phyloP scores from a whole-genome alignment of 2,797 vertebrate genomes.

The Cephalopachus bancanus region DNA sequence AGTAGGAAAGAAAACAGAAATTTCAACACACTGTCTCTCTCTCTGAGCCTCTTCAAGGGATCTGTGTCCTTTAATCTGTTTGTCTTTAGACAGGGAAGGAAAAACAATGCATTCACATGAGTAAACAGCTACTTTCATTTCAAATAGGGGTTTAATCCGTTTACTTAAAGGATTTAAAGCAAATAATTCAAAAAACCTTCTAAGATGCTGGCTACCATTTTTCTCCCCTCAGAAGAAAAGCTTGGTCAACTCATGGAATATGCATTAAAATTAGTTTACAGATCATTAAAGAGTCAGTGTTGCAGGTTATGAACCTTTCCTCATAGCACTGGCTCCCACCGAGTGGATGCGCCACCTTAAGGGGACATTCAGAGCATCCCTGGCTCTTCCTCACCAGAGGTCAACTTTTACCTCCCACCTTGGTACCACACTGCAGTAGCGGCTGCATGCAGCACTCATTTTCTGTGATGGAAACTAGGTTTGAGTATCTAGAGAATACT shows the following conservation, averaged over 20 bases:
- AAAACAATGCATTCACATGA: constrained; percentile 82
- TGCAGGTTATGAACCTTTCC: background rate
- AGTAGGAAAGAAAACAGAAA: background rate
- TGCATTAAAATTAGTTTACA: constrained; percentile 18
- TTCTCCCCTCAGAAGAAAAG: constrained; percentile 63
- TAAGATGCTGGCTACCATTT: constrained; percentile 71
- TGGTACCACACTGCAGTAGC: background rate
- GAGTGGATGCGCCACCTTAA: background rate
- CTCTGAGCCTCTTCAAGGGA: constrained; percentile 34
- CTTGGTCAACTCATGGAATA: background rate
- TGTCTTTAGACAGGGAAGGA: constrained; percentile 65
- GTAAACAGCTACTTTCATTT: constrained; percentile 86
- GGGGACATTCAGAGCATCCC: background rate
- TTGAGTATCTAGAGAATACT: background rate
- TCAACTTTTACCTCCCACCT: background rate
- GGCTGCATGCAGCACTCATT: background rate
- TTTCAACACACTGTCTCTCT: constrained; percentile 21
- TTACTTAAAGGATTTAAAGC: constrained; percentile 86
- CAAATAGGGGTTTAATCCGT: constrained; percentile 85
- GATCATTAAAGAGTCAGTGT: background rate
- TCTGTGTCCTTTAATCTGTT: constrained; percentile 85
- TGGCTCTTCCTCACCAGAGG: background rate
- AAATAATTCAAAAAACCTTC: constrained; percentile 85
- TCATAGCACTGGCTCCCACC: background rate
- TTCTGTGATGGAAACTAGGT: background rate